Evolutionary conservation across 2,888 invertebrate genomes (phyloP), one percentile per base, ranked within the genome.

Genomic region (Pherbina coryleti): DNA sequence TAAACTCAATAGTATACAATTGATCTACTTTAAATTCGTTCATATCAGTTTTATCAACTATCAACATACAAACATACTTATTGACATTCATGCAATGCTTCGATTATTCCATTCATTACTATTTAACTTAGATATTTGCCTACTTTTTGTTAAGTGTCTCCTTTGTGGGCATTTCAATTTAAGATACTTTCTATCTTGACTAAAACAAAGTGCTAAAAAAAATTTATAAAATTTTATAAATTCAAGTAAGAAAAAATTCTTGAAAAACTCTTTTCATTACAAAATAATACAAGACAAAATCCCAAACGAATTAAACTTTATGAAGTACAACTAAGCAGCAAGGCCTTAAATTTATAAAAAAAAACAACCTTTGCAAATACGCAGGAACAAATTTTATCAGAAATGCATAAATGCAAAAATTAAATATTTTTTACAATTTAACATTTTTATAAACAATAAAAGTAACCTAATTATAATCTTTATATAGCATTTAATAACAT

Each of bases 321-420:
- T 74, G 67, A 75, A 75, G 67, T 66, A 67, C 66, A 66, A 75
- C 22, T 22, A 67, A 67, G 44, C 22, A 62, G 31, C 53, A 60
- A 75, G 66, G 75, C 75, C 75, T 75, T 75, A 75, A 53, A 75
- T 67, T 75, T 67, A 25, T 17, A 53, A 71, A 71, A 71, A 71
- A 25, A 55, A 70, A 11, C 9, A 51, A 34, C 28, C n/a, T 17
- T 31, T 28, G n/a, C 64, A 37, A 17, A 28, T 22, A 51, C 34
- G 51, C 49, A 22, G 19, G 19, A 69, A 69, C 51, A 51, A 51
- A 51, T 25, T 17, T 19, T 19, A 14, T 4, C 31, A 64, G 37
- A 69, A 25, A 9, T 14, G 34, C 31, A 34, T 66, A 34, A 25
- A 37, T 72, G 31, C 34, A 34, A 11, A 34, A 34, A 72, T 31